phyloP scores from a whole-genome alignment of 2,113 vertebrate genomes.

The Clupea harengus region DNA sequence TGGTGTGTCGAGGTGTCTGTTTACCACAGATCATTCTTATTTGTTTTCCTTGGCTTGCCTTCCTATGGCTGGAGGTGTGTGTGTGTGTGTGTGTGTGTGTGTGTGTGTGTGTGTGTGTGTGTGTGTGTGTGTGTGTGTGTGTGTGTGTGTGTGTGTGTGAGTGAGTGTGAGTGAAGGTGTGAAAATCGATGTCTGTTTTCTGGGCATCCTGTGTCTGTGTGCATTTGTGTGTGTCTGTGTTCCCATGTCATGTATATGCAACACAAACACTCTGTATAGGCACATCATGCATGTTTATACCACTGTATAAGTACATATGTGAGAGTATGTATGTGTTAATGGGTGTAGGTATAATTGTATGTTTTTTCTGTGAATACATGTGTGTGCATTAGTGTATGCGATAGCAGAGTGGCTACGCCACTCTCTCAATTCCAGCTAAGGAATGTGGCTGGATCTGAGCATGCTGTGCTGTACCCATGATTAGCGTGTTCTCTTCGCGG shows the following conservation, averaged over 20 bases:
- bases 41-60: background rate
- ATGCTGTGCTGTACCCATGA: background rate
- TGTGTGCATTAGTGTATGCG: background rate
- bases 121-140: background rate
- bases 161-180: background rate
- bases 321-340: background rate
- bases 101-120: slow-evolving; percentile 6
- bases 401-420: background rate
- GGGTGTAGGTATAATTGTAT: background rate
- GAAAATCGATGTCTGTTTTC: background rate
- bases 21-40: background rate
- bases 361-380: background rate
- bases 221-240: background rate
- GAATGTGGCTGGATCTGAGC: background rate
- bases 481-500: background rate
- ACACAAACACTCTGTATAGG: no score
- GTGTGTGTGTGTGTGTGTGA: background rate
- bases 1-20: background rate
- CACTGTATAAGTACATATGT: background rate
- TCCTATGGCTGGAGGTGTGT: background rate
- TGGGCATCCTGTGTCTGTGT: background rate
- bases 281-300: background rate
- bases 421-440: background rate
- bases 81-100: background rate
- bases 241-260: background rate